Base-by-base conservation (phyloP, 2,113 vertebrate genomes). In the Rhodinocichla rosea region DNA sequence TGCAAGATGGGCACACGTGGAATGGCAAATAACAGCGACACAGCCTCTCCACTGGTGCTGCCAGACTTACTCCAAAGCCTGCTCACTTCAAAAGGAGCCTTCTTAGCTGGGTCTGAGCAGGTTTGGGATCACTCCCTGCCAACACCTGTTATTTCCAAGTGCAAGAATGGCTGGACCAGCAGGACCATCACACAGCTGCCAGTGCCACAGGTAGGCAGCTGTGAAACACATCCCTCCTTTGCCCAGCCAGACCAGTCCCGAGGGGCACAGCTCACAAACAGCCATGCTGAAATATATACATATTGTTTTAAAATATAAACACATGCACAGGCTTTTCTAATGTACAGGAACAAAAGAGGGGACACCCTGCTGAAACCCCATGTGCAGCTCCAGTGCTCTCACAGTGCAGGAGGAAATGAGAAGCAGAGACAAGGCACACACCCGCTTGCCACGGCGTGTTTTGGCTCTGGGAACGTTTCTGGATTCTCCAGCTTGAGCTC, bases 241-340 rank as follows among this genome's bases (percentile, higher is more conserved):
- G 0, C 13, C 45, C 78, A 78, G 23, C 37, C 40, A 27, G 28
- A 40, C 37, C 60, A 47, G 24, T 9, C 68, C n/a, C 0, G 0
- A 86, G 42, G 37, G 37, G 22, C 68, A 44, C 1, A 65, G 63
- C 75, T 90, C 71, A 83, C 44, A 24, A 59, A 45, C 2, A 10
- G 68, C 73, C 39, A 37, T 0, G 39, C 0, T 67, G 78, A 83
- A 45, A 86, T 6, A 64, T 0, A 71, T 6, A 44, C 15, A 22
- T 17, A 8, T 7, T 49, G 57, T 3, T 71, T 47, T 57, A 64
- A 92, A 94, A 90, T 7, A 85, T 13, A 89, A 94, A 92, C 90
- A 95, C 30, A 71, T 63, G 92, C 21, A 13, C 83, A 95, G 95
- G 32, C 30, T 47, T 91, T 95, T 93, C 83, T 49, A 62, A 92